Conservation (phyloP, 1,140 invertebrate species). For the Ericerus pela region DNA sequence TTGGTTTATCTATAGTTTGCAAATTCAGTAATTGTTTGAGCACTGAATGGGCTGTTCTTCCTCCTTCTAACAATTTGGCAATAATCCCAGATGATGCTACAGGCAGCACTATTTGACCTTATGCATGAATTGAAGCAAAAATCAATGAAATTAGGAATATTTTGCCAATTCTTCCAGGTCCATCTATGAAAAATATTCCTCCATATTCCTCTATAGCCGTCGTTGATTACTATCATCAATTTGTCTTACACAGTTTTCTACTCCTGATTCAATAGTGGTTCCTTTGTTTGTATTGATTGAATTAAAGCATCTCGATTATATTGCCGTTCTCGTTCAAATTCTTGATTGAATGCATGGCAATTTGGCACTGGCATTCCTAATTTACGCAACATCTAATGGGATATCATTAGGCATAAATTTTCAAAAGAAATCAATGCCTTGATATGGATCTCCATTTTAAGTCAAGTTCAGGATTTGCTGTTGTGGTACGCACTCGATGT, state of each 20-base stretch:
- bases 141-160: constrained; percentile 7
- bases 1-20: constrained; percentile 21
- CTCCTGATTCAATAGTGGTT: no score
- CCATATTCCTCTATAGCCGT: no score
- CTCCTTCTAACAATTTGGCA: constrained; percentile 32
- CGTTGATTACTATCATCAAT: no score
- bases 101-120: constrained; percentile 24
- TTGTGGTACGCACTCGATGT: constrained; percentile 17
- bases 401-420: constrained; percentile 29
- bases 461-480: constrained; percentile 20
- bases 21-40: constrained; percentile 34
- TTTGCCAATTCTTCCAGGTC: constrained; percentile 11
- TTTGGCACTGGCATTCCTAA: constrained; percentile 15
- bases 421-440: constrained; percentile 29
- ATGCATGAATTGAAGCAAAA: not conserved
- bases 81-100: constrained; percentile 34
- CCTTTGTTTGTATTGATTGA: no score
- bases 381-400: constrained; percentile 7
- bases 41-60: constrained; percentile 36
- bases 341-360: constrained; percentile 21
- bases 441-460: constrained; percentile 24
- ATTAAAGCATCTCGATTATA: no score
- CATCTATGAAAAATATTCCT: constrained; percentile 13
- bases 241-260: no score
- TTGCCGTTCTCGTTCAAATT: constrained; percentile 25